Conservation (phyloP, 1,140 invertebrate genomes). For the Planococcus citri region DNA sequence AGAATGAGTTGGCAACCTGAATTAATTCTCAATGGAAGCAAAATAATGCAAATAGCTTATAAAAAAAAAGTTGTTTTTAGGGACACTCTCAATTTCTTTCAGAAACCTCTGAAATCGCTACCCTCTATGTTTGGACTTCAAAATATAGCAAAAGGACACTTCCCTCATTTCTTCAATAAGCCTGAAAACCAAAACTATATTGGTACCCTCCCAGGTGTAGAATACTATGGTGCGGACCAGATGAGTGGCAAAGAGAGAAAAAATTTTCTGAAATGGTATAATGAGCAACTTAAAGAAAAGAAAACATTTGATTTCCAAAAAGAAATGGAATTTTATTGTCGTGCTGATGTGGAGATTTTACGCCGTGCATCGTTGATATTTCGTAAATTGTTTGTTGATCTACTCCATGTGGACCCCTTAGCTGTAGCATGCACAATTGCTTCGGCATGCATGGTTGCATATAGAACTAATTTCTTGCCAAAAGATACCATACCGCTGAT, state of each 20-base stretch:
- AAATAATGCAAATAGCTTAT: background rate
- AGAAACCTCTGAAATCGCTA: background rate
- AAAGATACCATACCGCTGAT: conserved; percentile 20
- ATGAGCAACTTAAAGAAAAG: conserved; percentile 23
- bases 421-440: conserved; percentile 17
- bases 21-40: background rate
- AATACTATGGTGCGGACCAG: conserved; percentile 25
- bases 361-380: conserved; percentile 31
- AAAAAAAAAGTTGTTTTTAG: conserved; percentile 12
- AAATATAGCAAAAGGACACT: conserved; percentile 27
- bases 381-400: conserved; percentile 21
- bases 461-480: conserved; percentile 16
- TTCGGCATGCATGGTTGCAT: conserved; percentile 21
- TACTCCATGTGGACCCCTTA: conserved; percentile 21
- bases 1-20: background rate
- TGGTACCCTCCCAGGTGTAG: conserved; percentile 24
- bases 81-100: conserved; percentile 15
- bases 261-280: conserved; percentile 26
- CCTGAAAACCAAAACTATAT: conserved; percentile 26
- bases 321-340: conserved; percentile 27
- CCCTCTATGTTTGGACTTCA: conserved; percentile 26
- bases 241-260: conserved; percentile 22
- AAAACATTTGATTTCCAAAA: conserved; percentile 26
- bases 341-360: conserved; percentile 28
- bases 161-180: conserved; percentile 28